Evolutionary conservation across 2,113 vertebrate genomes (phyloP).

Genomic region (Tringa solitaria): DNA sequence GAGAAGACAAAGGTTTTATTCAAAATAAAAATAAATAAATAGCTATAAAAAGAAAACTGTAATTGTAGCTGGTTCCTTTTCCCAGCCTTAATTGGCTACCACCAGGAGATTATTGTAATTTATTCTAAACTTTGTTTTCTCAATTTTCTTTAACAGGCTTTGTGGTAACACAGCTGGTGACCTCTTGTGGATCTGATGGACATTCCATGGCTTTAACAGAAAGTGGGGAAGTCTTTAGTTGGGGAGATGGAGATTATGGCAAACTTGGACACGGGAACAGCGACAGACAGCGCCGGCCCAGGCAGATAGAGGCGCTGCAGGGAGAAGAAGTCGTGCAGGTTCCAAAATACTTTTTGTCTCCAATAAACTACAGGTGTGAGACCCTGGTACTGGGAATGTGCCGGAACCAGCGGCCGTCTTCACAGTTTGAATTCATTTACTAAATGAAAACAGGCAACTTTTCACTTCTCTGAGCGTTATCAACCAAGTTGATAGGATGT

Average conservation of each 20-base stretch:
- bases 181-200: slow-evolving; percentile 84
- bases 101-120: background rate
- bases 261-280: slow-evolving; percentile 85
- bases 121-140: background rate
- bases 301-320: slow-evolving; percentile 83
- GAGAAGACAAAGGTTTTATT: background rate
- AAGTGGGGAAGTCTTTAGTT: slow-evolving; percentile 85
- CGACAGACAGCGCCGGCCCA: slow-evolving; percentile 78
- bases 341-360: background rate
- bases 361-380: background rate
- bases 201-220: slow-evolving; percentile 86
- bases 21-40: background rate
- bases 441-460: background rate
- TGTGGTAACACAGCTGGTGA: slow-evolving; percentile 84
- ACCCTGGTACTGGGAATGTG: background rate
- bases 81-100: background rate
- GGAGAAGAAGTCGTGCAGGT: slow-evolving; percentile 87
- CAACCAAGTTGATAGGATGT: background rate
- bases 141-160: slow-evolving; percentile 67
- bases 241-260: slow-evolving; percentile 86
- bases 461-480: background rate
- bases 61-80: background rate
- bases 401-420: background rate
- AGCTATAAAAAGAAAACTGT: background rate
- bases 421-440: background rate